phyloP scores from a whole-genome alignment of 2,113 vertebrate genomes.

The Barnardius zonarius region DNA sequence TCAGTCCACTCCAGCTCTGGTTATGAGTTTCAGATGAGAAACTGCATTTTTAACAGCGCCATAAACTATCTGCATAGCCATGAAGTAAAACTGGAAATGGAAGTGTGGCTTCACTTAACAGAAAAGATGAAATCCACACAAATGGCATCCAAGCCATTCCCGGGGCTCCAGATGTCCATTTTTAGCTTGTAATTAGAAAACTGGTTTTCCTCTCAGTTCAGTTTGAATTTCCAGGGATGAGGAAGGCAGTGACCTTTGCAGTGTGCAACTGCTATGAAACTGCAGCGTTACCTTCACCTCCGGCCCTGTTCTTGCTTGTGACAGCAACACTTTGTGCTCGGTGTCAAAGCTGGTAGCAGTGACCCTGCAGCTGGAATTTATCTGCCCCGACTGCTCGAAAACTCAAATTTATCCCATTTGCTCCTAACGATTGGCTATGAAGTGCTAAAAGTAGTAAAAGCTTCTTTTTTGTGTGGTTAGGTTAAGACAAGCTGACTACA shows the following conservation, averaged over 20 bases:
- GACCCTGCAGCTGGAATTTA: slow-evolving; percentile 53
- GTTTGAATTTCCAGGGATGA: neutral
- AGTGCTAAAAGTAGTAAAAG: slow-evolving; percentile 65
- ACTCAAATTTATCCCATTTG: slow-evolving; percentile 53
- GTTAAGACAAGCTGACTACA: slow-evolving; percentile 67
- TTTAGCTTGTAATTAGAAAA: slow-evolving; percentile 12
- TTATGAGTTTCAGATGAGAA: slow-evolving; percentile 52
- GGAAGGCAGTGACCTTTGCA: neutral
- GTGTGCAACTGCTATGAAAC: neutral
- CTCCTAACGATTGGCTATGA: slow-evolving; percentile 16
- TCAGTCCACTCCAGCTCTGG: neutral
- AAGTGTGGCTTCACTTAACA: slow-evolving; percentile 45
- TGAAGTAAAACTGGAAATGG: slow-evolving; percentile 20
- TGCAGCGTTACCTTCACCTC: neutral
- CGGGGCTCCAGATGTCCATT: slow-evolving; percentile 25
- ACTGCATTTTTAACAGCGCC: slow-evolving; percentile 13
- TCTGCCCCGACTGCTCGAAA: slow-evolving; percentile 28
- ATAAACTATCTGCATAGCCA: slow-evolving; percentile 36
- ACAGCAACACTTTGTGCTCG: neutral
- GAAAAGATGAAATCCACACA: slow-evolving; percentile 34
- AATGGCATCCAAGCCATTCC: neutral
- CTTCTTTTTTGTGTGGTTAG: slow-evolving; percentile 60
- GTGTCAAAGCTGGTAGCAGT: slow-evolving; percentile 1
- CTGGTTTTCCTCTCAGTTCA: neutral
- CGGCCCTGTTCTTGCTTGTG: neutral